These are phyloP conservation scores for Diarsia brunnea DNA, from an alignment of 2,888 invertebrate species.

Conservation along the genomic window DNA sequence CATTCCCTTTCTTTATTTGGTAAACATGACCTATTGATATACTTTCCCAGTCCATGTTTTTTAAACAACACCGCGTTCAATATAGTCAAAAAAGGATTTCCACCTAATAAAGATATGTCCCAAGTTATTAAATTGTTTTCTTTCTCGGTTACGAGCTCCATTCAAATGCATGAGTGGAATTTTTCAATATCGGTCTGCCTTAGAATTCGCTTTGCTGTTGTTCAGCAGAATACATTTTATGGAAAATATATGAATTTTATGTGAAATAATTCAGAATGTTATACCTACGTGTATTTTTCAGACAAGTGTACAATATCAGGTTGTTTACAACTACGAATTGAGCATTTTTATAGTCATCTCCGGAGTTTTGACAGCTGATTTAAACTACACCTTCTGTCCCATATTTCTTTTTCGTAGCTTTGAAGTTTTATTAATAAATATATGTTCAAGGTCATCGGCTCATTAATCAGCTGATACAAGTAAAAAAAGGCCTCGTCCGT, in stretches of 20 bases:
- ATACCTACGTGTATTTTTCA: constrained; percentile 13
- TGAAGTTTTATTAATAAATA: constrained; percentile 40
- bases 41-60: constrained; percentile 1
- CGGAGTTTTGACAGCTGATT: constrained; percentile 51
- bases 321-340: constrained; percentile 35
- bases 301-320: constrained; percentile 30
- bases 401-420: constrained; percentile 42
- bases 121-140: constrained; percentile 56
- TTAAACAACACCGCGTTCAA: constrained; percentile 1
- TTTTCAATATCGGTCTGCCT: constrained; percentile 61
- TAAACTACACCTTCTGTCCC: constrained; percentile 43
- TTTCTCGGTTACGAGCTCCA: constrained; percentile 32
- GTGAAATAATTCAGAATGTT: constrained; percentile 32
- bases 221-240: constrained; percentile 41
- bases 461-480: constrained; percentile 10
- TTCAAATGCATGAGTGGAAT: constrained; percentile 61
- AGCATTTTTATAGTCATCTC: constrained; percentile 39
- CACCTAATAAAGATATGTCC: constrained; percentile 47
- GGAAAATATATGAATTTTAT: constrained; percentile 49
- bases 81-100: constrained; percentile 29
- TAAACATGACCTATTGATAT: constrained; percentile 34
- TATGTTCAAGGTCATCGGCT: constrained; percentile 30
- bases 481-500: constrained; percentile 11
- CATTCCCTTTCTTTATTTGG: constrained; percentile 23
- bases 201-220: constrained; percentile 36